These are phyloP conservation scores for Dreissena polymorpha DNA, from an alignment of 1,140 invertebrate species.

Conservation along the genomic window DNA sequence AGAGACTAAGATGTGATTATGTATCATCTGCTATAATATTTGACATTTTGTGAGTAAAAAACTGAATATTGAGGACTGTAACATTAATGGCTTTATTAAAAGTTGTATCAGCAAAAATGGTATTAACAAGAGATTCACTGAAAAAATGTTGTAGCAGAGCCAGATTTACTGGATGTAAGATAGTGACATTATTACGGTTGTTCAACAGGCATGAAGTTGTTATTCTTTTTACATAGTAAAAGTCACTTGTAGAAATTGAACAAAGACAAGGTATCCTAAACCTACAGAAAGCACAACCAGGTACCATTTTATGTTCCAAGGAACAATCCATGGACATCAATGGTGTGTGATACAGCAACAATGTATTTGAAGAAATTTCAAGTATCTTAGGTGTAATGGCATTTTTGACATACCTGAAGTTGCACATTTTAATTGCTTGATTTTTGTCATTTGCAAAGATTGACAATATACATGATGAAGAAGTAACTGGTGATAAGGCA, in stretches of 20 bases:
- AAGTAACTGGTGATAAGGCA: constrained; percentile 27
- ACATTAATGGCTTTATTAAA: constrained; percentile 25
- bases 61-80: constrained; percentile 2
- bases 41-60: constrained; percentile 21
- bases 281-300: constrained; percentile 51
- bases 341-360: constrained; percentile 38
- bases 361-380: constrained; percentile 30
- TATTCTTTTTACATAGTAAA: constrained; percentile 34
- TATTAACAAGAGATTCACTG: constrained; percentile 1
- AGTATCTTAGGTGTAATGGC: constrained; percentile 29
- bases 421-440: constrained; percentile 12
- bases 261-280: constrained; percentile 52
- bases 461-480: constrained; percentile 29
- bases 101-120: constrained; percentile 29
- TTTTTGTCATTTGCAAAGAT: constrained; percentile 49
- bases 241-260: constrained; percentile 48
- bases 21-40: constrained; percentile 9
- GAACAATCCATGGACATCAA: constrained; percentile 45
- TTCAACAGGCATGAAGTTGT: constrained; percentile 43
- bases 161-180: constrained; percentile 33
- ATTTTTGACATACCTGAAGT: constrained; percentile 50
- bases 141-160: constrained; percentile 37
- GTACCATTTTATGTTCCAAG: constrained; percentile 31
- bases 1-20: constrained; percentile 23
- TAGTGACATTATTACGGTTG: constrained; percentile 26